Evolutionary conservation across 2,888 invertebrate species (phyloP).

Genomic region (Zaprionus obscuricornis): DNA sequence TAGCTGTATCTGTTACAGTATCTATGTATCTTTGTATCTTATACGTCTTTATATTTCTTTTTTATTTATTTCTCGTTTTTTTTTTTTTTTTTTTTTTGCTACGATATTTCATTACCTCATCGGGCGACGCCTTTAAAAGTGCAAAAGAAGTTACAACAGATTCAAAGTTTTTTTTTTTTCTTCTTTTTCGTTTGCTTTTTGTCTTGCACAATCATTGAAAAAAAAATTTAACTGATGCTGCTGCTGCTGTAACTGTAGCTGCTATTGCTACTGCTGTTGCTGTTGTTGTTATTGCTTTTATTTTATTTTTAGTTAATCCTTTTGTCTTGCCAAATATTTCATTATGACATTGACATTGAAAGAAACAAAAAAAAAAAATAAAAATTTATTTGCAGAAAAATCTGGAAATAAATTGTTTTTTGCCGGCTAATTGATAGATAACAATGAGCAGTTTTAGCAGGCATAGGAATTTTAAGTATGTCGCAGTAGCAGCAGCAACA

Average conservation of each 20-base stretch:
- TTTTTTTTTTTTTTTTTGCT: slow-evolving; percentile 40
- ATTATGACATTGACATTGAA: slow-evolving; percentile 76
- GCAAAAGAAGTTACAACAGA: slow-evolving; percentile 68
- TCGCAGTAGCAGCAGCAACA: slow-evolving; percentile 24
- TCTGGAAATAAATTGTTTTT: slow-evolving; percentile 9
- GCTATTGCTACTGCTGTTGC: slow-evolving; percentile 3
- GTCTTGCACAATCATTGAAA: slow-evolving; percentile 51
- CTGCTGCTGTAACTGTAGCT: too few relatives aligned
- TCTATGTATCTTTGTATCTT: slow-evolving; percentile 38
- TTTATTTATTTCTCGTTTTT: too few relatives aligned
- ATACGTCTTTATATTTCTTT: too few relatives aligned
- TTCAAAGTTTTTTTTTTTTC: too few relatives aligned
- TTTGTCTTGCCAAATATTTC: slow-evolving; percentile 6
- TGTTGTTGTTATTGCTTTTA: neutral
- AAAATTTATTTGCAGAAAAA: slow-evolving; percentile 21
- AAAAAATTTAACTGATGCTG: slow-evolving; percentile 9
- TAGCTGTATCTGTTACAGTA: slow-evolving; percentile 28
- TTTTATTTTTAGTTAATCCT: slow-evolving; percentile 16
- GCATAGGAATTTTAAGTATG: slow-evolving; percentile 49
- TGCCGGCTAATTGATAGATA: slow-evolving; percentile 43
- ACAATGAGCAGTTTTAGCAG: slow-evolving; percentile 33
- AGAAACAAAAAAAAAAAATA: slow-evolving; percentile 8
- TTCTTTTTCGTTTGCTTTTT: slow-evolving; percentile 38
- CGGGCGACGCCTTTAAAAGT: slow-evolving; percentile 65
- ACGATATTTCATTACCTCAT: slow-evolving; percentile 76